phyloP scores from a whole-genome alignment of 2,113 vertebrate species.

The Suncus etruscus region DNA sequence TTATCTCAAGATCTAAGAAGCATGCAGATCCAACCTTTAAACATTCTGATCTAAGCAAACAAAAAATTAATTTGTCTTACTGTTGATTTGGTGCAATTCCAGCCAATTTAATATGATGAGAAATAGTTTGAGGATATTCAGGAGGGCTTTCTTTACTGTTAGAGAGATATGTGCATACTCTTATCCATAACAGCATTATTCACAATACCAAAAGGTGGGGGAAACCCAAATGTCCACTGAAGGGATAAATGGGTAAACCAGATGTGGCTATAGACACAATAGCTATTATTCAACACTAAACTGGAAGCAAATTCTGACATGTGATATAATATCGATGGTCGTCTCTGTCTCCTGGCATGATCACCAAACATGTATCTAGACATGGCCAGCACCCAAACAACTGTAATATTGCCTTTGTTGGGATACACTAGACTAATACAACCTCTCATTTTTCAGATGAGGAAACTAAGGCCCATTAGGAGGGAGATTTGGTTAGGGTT shows the following conservation, averaged over 20 bases:
- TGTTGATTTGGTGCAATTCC: not conserved
- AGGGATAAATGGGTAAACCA: not conserved
- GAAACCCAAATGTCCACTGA: not conserved
- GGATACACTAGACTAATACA: not conserved
- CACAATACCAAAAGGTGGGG: not conserved
- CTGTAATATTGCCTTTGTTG: not conserved
- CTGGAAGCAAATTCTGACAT: no score
- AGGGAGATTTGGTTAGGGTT: not conserved
- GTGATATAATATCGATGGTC: no score
- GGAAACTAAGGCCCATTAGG: not conserved
- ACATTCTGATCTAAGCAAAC: not conserved
- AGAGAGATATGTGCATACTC: not conserved
- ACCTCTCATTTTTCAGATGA: constrained; percentile 20
- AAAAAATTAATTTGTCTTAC: not conserved
- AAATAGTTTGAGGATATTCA: not conserved
- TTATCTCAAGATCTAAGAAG: not conserved
- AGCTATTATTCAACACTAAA: not conserved
- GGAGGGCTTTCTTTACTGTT: not conserved
- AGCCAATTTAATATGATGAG: not conserved
- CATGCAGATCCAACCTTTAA: not conserved
- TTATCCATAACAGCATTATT: not conserved
- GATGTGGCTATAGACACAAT: not conserved
- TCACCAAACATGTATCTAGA: not conserved
- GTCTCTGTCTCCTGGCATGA: not conserved
- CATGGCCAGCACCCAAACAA: not conserved